A percentile compares a stretch with the other conserved stretches of the same genome.
These are phyloP conservation scores for Micropoecilia bifurca DNA, from an alignment of 2,797 vertebrate genomes.

Conservation along the genomic window DNA sequence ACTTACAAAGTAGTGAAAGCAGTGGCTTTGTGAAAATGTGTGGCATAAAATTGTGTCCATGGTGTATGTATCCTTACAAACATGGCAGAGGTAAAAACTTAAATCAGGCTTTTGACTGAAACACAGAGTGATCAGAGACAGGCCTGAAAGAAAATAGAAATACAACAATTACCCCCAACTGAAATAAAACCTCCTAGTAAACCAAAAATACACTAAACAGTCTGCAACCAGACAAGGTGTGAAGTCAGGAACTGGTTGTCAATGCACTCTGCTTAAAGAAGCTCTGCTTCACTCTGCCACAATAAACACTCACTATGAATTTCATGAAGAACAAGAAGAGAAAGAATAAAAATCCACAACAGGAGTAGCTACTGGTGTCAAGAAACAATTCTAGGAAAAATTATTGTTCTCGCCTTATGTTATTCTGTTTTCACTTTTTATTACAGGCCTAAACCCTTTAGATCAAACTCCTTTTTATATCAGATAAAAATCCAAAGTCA, in stretches of 20 bases:
- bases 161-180: not conserved
- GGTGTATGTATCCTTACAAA: slow-evolving; percentile 47
- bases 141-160: slow-evolving; percentile 52
- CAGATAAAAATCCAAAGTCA: not conserved
- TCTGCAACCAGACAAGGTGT: not conserved
- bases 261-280: not conserved
- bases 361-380: not conserved
- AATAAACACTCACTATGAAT: not conserved
- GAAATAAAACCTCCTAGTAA: not conserved
- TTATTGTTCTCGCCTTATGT: not conserved
- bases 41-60: not conserved
- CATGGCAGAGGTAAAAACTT: slow-evolving; percentile 70
- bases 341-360: not conserved
- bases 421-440: not conserved
- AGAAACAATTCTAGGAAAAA: not conserved
- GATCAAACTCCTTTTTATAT: not conserved
- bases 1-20: slow-evolving; percentile 66
- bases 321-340: not conserved
- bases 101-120: rapidly evolving
- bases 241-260: not conserved
- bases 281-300: not conserved
- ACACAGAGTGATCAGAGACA: slow-evolving; percentile 63
- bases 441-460: not conserved
- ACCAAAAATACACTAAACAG: not conserved
- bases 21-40: slow-evolving; percentile 45